Evolutionary conservation across 2,797 vertebrate genomes (phyloP).

Genomic region (Micropoecilia bifurca): DNA sequence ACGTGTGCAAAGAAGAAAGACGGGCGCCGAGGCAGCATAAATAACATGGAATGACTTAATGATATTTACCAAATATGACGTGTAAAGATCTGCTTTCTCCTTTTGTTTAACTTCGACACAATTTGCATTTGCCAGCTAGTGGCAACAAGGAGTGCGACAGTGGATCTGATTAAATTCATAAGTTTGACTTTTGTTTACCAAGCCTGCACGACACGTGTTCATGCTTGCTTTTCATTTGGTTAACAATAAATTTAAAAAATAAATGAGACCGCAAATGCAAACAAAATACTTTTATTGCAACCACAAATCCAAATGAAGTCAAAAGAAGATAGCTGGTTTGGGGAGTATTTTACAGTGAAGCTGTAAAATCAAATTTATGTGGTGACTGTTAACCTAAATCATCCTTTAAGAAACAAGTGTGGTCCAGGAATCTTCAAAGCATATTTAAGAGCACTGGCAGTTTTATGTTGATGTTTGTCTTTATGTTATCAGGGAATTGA

Average conservation of each 20-base stretch:
- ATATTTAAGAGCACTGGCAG: conserved; percentile 31
- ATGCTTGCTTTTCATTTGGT: conserved; percentile 5
- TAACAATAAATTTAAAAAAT: background rate
- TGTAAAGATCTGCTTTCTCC: conserved; percentile 57
- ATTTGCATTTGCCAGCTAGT: conserved; percentile 77
- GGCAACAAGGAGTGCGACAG: conserved; percentile 17
- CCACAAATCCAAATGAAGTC: conserved; percentile 36
- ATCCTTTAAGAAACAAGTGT: conserved; percentile 55
- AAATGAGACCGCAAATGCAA: conserved; percentile 22
- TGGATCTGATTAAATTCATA: conserved; percentile 1
- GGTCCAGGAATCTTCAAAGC: conserved; percentile 60
- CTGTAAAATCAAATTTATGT: conserved; percentile 64
- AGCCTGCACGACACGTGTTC: background rate
- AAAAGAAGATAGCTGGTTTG: conserved; percentile 25
- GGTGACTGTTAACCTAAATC: conserved; percentile 53
- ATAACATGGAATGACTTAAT: conserved; percentile 62
- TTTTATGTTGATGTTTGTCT: conserved; percentile 36
- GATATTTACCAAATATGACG: conserved; percentile 69
- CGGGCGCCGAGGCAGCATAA: conserved; percentile 27
- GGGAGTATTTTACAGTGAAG: conserved; percentile 53
- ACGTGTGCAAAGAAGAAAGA: conserved; percentile 24
- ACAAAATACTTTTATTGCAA: conserved; percentile 17
- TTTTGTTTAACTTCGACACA: conserved; percentile 68
- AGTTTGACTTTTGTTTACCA: conserved; percentile 15
- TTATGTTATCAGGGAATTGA: conserved; percentile 2